Percentiles rank a stretch among this genome's conserved stretches.
Evolutionary conservation across 2,113 vertebrate genomes (phyloP).

Genomic region (Cnemophilus loriae): DNA sequence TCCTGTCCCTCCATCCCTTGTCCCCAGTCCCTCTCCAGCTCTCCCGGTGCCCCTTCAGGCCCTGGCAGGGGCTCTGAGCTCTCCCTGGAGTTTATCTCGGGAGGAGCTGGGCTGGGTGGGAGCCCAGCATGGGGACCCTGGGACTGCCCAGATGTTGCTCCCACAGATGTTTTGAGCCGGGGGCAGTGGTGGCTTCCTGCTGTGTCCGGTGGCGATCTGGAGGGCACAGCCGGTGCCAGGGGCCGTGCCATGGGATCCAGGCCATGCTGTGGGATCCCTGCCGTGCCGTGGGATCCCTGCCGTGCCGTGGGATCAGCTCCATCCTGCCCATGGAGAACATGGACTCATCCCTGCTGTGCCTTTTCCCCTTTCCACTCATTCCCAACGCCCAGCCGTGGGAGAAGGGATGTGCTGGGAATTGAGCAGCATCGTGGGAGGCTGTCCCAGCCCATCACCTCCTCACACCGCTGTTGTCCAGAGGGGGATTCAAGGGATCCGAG

Average conservation of each 20-base stretch:
- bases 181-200: not conserved
- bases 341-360: not conserved
- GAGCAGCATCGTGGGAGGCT: not conserved
- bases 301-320: not conserved
- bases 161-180: not conserved
- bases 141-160: not conserved
- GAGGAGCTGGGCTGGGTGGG: not conserved
- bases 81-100: not conserved
- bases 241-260: too few relatives aligned
- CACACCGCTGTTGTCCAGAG: too few relatives aligned
- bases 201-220: not conserved
- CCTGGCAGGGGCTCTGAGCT: not conserved
- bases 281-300: not conserved
- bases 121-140: not conserved
- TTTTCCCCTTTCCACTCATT: not conserved
- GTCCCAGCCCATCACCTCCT: not conserved
- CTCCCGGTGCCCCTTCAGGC: not conserved
- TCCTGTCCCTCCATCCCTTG: not conserved
- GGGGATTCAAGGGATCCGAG: too few relatives aligned
- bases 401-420: fast-evolving
- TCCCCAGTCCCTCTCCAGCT: not conserved
- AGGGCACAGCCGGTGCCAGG: not conserved
- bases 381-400: not conserved
- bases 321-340: fast-evolving
- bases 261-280: not conserved